phyloP scores from a whole-genome alignment of 2,113 vertebrate genomes.

The Erpornis zantholeuca region DNA sequence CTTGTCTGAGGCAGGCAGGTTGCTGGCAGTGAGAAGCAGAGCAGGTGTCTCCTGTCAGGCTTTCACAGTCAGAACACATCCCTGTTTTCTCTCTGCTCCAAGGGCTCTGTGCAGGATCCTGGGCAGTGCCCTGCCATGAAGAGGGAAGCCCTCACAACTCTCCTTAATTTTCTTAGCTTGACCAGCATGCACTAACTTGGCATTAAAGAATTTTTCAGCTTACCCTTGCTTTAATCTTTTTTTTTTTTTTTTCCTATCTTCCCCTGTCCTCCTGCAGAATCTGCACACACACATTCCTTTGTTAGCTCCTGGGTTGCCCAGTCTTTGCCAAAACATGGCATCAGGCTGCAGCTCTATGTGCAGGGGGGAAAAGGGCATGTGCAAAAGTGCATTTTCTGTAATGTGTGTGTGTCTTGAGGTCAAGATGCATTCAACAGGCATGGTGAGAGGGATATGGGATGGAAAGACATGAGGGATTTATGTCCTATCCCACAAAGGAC shows the following conservation, averaged over 20 bases:
- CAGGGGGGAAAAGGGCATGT: rapidly evolving
- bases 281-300: neutral
- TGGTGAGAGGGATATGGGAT: neutral
- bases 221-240: neutral
- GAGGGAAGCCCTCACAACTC: neutral
- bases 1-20: neutral
- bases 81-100: neutral
- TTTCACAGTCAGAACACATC: neutral
- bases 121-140: neutral
- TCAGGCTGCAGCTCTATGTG: neutral
- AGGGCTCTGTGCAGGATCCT: neutral
- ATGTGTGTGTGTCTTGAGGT: rapidly evolving
- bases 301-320: neutral
- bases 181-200: neutral
- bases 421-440: neutral
- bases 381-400: neutral
- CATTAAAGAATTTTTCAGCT: neutral
- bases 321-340: neutral
- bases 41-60: neutral
- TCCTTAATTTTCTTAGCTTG: neutral
- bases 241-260: neutral
- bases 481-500: neutral
- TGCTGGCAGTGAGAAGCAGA: neutral
- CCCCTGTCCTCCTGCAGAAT: neutral
- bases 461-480: neutral